phyloP scores from a whole-genome alignment of 2,888 invertebrate species.

The Exocentrus adspersus region DNA sequence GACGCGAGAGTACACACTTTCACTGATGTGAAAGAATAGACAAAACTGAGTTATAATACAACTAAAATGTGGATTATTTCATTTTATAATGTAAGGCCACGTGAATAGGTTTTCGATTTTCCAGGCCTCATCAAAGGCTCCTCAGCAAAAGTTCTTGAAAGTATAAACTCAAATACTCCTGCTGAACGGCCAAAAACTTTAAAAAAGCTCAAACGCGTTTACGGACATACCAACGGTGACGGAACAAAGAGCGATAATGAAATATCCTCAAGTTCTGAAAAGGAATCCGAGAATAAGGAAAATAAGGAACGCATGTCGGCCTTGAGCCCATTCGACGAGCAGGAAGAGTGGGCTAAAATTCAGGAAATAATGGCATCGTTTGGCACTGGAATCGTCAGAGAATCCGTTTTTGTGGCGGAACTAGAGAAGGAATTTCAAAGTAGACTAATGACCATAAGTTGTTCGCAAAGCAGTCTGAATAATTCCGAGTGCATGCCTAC shows the following conservation, averaged over 20 bases:
- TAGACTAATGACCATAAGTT: conserved; percentile 74
- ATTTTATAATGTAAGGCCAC: conserved; percentile 5
- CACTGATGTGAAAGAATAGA: not conserved
- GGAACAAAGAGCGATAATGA: conserved; percentile 55
- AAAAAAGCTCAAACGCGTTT: conserved; percentile 78
- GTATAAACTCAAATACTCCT: conserved; percentile 67
- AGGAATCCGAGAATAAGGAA: conserved; percentile 65
- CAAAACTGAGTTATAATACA: too few relatives aligned
- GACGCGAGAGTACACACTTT: not conserved
- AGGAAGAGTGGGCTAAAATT: conserved; percentile 96
- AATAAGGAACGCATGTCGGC: conserved; percentile 68
- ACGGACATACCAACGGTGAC: conserved; percentile 66
- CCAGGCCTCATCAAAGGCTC: conserved; percentile 85
- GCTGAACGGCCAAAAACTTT: conserved; percentile 80
- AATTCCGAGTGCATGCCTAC: conserved; percentile 69
- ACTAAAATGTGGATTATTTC: too few relatives aligned
- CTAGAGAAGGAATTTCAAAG: conserved; percentile 83
- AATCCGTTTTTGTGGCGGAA: conserved; percentile 82
- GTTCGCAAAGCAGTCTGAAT: conserved; percentile 66
- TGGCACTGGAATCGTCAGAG: conserved; percentile 83
- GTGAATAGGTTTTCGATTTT: conserved; percentile 25
- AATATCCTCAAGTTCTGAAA: conserved; percentile 61
- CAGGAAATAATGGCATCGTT: conserved; percentile 96
- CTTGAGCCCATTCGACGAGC: conserved; percentile 91
- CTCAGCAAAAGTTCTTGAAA: conserved; percentile 69